Evolutionary conservation across 2,888 invertebrate species (phyloP).

Genomic region (Allolobophora icterica): DNA sequence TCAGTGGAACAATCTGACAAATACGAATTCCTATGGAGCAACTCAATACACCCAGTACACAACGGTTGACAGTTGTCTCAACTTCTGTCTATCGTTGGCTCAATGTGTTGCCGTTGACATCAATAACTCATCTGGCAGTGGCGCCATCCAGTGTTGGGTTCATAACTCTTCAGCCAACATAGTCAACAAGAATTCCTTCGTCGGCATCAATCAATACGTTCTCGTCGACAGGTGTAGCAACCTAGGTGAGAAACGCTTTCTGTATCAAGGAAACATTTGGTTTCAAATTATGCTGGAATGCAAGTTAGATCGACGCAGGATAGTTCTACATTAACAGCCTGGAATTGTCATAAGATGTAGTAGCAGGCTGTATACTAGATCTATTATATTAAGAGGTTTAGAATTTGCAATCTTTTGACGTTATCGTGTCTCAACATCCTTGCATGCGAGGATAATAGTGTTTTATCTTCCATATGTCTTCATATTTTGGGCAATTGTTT

Average conservation of each 20-base stretch:
- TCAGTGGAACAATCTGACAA: not conserved
- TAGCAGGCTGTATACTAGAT: too few relatives aligned
- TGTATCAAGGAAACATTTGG: not conserved
- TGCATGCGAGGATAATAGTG: too few relatives aligned
- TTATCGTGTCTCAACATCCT: too few relatives aligned
- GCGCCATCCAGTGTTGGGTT: not conserved
- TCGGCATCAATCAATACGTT: slow-evolving; percentile 20
- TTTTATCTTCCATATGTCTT: too few relatives aligned
- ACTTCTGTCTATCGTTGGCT: slow-evolving; percentile 1
- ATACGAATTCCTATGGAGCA: slow-evolving; percentile 18
- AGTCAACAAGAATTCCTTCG: slow-evolving; percentile 14
- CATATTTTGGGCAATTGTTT: too few relatives aligned
- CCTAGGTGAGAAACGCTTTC: not conserved
- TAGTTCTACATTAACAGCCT: not conserved
- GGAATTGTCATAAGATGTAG: too few relatives aligned
- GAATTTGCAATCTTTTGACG: too few relatives aligned
- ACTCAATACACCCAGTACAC: slow-evolving; percentile 7
- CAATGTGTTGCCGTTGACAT: slow-evolving; percentile 25
- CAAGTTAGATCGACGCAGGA: too few relatives aligned
- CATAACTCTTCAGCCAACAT: slow-evolving; percentile 19
- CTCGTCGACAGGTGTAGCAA: not conserved
- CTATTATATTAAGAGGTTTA: too few relatives aligned
- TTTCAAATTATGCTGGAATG: too few relatives aligned
- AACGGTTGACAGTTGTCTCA: slow-evolving; percentile 23
- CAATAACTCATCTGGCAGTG: not conserved